These are phyloP conservation scores for Chouioia cunea DNA, from an alignment of 2,888 invertebrate species.

Conservation along the genomic window DNA sequence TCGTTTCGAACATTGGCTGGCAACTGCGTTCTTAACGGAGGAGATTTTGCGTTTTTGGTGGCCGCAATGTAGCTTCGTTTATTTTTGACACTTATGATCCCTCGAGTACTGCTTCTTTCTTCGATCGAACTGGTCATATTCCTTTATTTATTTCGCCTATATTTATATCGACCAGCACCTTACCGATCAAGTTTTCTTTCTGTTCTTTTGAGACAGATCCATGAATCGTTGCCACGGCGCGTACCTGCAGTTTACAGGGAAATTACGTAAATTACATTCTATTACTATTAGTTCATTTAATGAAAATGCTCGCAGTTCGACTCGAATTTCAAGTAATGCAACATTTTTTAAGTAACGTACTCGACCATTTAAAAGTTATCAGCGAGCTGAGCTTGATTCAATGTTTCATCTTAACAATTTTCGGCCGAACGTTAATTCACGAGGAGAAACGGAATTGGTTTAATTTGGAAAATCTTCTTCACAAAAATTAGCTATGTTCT, in stretches of 20 bases:
- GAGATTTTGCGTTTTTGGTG: slow-evolving; percentile 40
- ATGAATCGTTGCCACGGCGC: not conserved
- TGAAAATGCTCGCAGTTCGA: too few species aligned
- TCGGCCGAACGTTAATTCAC: not conserved
- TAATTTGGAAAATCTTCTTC: not conserved
- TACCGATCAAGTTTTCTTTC: slow-evolving; percentile 32
- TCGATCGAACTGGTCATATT: slow-evolving; percentile 28
- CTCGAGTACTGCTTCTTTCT: slow-evolving; percentile 30
- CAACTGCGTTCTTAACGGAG: slow-evolving; percentile 22
- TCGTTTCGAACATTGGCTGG: slow-evolving; percentile 33
- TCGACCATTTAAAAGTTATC: too few species aligned
- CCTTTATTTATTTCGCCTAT: slow-evolving; percentile 31
- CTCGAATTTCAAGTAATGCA: too few species aligned
- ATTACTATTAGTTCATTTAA: not conserved
- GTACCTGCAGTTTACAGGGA: slow-evolving; percentile 11
- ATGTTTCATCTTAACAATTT: slow-evolving; percentile 20
- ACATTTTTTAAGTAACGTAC: not conserved
- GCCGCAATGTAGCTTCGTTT: slow-evolving; percentile 31
- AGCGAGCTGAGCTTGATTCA: not conserved
- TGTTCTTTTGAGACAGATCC: slow-evolving; percentile 17
- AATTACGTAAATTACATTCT: not conserved
- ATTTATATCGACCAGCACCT: slow-evolving; percentile 17
- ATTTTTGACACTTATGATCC: slow-evolving; percentile 3
- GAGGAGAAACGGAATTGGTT: not conserved
- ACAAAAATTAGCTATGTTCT: slow-evolving; percentile 17